Conservation (phyloP, 2,888 invertebrate species). For the Ormyrus rosae region DNA sequence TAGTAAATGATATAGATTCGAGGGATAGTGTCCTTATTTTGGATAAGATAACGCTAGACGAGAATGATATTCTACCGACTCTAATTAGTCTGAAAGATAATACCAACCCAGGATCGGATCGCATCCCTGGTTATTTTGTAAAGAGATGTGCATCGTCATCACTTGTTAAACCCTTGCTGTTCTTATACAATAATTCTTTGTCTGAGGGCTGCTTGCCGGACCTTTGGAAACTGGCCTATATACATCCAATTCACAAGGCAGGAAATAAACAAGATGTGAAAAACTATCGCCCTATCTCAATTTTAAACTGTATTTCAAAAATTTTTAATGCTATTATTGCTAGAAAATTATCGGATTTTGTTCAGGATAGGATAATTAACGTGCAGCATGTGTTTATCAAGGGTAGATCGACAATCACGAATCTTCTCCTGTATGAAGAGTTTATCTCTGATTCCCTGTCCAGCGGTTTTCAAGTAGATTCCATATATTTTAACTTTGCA, state of each 20-base stretch:
- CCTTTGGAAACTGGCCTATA: conserved; percentile 30
- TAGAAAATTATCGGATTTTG: not conserved
- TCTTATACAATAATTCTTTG: conserved; percentile 38
- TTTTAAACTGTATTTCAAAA: conserved; percentile 41
- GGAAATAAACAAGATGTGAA: conserved; percentile 18
- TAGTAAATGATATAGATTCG: no score
- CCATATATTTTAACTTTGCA: conserved; percentile 49
- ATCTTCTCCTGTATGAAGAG: conserved; percentile 43
- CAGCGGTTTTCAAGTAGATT: conserved; percentile 40
- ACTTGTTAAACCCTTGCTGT: conserved; percentile 7
- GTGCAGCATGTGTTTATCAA: conserved; percentile 51
- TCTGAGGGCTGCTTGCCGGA: conserved; percentile 18
- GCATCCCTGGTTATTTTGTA: conserved; percentile 30
- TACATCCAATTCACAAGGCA: conserved; percentile 43
- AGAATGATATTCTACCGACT: not conserved
- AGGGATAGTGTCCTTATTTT: not conserved
- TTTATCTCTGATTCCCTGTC: conserved; percentile 23
- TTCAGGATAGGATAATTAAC: conserved; percentile 16
- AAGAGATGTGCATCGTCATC: conserved; percentile 21
- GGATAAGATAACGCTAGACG: not conserved
- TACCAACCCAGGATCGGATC: conserved; percentile 20
- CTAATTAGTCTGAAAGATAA: not conserved
- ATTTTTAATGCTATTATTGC: conserved; percentile 38
- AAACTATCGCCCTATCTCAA: conserved; percentile 43
- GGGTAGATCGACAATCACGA: conserved; percentile 44